Percentiles rank a stretch among this genome's conserved stretches.
These are phyloP conservation scores for Uropsilus gracilis DNA, from an alignment of 2,113 vertebrate species.

Conservation along the genomic window DNA sequence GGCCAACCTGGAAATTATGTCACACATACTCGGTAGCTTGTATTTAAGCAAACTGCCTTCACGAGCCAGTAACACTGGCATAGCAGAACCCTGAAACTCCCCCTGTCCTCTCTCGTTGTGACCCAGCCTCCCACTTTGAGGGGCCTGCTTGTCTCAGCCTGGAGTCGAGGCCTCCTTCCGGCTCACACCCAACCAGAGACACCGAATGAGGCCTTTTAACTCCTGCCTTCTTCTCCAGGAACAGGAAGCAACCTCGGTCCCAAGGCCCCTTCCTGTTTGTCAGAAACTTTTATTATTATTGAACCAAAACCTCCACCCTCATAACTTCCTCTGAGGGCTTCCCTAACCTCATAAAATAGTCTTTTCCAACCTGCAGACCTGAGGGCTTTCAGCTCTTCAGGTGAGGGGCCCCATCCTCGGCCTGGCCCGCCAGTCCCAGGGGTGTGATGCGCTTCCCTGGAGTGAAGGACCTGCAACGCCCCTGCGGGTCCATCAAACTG, in stretches of 20 bases:
- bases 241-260: not conserved
- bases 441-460: not conserved
- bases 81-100: not conserved
- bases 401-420: not conserved
- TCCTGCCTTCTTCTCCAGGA: not conserved
- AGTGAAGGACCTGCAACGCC: not conserved
- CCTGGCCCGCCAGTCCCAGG: not conserved
- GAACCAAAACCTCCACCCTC: not conserved
- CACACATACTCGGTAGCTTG: not conserved
- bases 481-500: not conserved
- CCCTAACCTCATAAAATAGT: conserved; percentile 28
- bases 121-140: not conserved
- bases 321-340: not conserved
- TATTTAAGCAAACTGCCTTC: not conserved
- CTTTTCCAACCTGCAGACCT: not conserved
- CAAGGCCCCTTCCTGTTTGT: not conserved
- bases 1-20: not conserved
- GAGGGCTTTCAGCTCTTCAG: not conserved
- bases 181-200: not conserved
- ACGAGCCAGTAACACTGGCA: not conserved
- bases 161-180: not conserved
- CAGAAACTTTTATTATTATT: not conserved
- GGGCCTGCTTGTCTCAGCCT: not conserved
- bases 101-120: not conserved
- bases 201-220: not conserved